phyloP scores from a whole-genome alignment of 2,888 invertebrate genomes.

The Allygus modestus region DNA sequence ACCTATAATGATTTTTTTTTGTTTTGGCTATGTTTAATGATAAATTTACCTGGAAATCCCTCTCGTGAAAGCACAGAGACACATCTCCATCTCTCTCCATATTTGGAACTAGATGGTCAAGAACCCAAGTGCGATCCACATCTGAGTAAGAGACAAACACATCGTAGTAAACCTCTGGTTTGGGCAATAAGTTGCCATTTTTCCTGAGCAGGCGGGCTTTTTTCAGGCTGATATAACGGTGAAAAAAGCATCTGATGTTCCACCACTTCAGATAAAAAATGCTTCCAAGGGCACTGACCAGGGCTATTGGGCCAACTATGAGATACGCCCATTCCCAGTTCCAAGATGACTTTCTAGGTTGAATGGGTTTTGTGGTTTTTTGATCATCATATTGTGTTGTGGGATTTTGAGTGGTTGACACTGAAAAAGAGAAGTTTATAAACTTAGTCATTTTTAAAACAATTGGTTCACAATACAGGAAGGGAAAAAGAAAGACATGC shows the following conservation, averaged over 20 bases:
- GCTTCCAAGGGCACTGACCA: slow-evolving; percentile 67
- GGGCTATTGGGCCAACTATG: slow-evolving; percentile 21
- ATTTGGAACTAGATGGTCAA: slow-evolving; percentile 80
- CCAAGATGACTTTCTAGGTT: not conserved
- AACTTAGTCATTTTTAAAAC: too few relatives aligned
- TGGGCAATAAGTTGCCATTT: slow-evolving; percentile 70
- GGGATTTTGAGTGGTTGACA: not conserved
- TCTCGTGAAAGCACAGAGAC: slow-evolving; percentile 83
- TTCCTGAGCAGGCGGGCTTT: slow-evolving; percentile 75
- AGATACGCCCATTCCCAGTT: slow-evolving; percentile 15
- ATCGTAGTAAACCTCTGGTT: slow-evolving; percentile 77
- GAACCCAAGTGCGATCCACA: slow-evolving; percentile 81
- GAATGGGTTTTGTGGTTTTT: not conserved
- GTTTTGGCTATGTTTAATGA: too few relatives aligned
- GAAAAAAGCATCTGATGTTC: slow-evolving; percentile 75
- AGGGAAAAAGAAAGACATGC: too few relatives aligned
- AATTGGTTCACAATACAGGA: too few relatives aligned
- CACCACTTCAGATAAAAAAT: slow-evolving; percentile 77
- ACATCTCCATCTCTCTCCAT: slow-evolving; percentile 78
- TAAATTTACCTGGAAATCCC: slow-evolving; percentile 81
- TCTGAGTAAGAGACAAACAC: slow-evolving; percentile 85
- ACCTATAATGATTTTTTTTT: too few relatives aligned
- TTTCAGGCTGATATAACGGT: not conserved
- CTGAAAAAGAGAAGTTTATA: not conserved
- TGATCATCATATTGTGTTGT: not conserved